Conservation (phyloP, 1,140 invertebrate genomes). For the Sycobia sp. region DNA sequence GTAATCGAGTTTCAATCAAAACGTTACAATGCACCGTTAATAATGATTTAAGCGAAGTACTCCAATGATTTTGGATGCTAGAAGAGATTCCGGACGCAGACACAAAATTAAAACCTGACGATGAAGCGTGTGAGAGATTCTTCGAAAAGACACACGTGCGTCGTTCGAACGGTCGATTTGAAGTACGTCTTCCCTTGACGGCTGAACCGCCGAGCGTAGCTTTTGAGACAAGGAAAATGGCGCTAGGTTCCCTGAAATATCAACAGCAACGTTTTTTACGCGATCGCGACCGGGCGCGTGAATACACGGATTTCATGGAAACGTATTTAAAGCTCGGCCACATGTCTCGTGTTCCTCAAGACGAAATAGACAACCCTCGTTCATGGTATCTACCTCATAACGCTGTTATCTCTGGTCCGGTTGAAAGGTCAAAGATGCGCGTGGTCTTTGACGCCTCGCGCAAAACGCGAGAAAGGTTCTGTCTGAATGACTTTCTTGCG, state of each 20-base stretch:
- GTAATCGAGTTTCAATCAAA: too few relatives aligned
- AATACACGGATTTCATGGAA: constrained; percentile 12
- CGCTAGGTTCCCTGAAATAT: background rate
- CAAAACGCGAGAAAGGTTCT: too few relatives aligned
- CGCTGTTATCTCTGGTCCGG: constrained; percentile 11
- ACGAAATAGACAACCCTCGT: background rate
- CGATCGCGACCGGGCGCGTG: background rate
- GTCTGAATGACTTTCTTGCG: constrained; percentile 29
- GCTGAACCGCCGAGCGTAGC: too few relatives aligned
- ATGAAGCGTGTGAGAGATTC: too few relatives aligned
- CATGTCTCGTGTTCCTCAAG: background rate
- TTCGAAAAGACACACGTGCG: background rate
- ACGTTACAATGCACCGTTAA: too few relatives aligned
- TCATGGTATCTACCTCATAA: constrained; percentile 26
- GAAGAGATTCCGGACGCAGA: too few relatives aligned
- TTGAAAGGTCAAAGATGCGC: too few relatives aligned
- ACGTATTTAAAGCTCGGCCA: constrained; percentile 18
- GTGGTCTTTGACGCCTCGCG: too few relatives aligned
- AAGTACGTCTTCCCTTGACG: background rate
- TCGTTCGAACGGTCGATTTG: background rate
- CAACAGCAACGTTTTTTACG: background rate
- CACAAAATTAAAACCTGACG: too few relatives aligned
- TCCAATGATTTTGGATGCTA: too few relatives aligned
- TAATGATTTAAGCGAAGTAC: too few relatives aligned
- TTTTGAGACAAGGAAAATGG: too few relatives aligned